Evolutionary conservation across 2,797 vertebrate genomes (phyloP).

Genomic region (Phoxinus dragarum): DNA sequence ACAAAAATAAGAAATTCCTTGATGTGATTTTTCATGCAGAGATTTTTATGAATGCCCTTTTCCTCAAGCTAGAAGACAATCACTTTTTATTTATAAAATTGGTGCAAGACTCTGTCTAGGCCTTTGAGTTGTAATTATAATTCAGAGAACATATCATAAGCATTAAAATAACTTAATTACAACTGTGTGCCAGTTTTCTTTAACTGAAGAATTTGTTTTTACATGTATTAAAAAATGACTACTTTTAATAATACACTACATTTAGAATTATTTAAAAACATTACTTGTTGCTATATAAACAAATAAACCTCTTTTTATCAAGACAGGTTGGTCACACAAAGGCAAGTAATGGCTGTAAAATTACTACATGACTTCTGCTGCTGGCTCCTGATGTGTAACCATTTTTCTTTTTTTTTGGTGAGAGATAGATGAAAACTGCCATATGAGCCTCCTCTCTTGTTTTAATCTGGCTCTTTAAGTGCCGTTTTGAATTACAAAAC

Average conservation of each 20-base stretch:
- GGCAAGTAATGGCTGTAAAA: neutral
- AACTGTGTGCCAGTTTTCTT: neutral
- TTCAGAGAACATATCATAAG: neutral
- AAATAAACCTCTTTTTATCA: neutral
- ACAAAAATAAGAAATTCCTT: neutral
- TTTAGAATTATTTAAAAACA: neutral
- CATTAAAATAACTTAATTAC: neutral
- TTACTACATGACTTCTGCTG: neutral
- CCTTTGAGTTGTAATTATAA: neutral
- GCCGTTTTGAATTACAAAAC: conserved; percentile 38
- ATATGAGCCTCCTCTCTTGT: neutral
- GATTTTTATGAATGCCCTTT: neutral
- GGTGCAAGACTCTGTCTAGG: neutral
- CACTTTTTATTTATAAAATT: neutral
- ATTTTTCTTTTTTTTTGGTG: neutral
- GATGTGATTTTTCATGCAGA: neutral
- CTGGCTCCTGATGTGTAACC: conserved; percentile 8
- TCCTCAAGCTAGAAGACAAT: neutral
- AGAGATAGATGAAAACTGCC: conserved; percentile 7
- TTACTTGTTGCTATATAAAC: neutral
- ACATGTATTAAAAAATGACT: neutral
- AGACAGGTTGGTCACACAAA: neutral
- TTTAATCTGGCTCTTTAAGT: neutral
- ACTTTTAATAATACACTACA: neutral
- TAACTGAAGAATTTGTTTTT: neutral